These are phyloP conservation scores for Nephrotoma flavescens DNA, from an alignment of 2,888 invertebrate genomes.

Conservation along the genomic window DNA sequence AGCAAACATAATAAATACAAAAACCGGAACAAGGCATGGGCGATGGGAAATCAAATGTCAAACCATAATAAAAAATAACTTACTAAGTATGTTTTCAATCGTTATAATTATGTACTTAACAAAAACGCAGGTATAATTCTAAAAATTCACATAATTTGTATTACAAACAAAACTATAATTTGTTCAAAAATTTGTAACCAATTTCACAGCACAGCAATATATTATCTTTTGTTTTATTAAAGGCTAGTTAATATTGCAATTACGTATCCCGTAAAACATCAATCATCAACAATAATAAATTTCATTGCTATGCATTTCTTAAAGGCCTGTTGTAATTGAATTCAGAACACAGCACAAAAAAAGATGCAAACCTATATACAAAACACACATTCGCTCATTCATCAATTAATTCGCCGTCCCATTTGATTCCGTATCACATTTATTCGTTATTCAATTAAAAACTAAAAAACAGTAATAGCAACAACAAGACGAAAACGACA, in stretches of 20 bases:
- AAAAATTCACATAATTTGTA: neutral
- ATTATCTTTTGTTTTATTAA: neutral
- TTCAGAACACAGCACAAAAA: neutral
- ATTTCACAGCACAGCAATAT: neutral
- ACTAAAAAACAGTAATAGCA: neutral
- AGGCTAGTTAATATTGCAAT: neutral
- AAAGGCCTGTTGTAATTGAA: neutral
- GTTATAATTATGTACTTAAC: neutral
- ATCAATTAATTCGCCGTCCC: neutral
- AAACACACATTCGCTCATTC: neutral
- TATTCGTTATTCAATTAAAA: neutral
- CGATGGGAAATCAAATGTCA: neutral
- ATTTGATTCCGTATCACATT: neutral
- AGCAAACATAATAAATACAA: neutral
- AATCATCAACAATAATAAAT: neutral
- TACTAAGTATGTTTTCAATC: neutral
- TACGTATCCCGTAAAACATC: neutral
- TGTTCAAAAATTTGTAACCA: neutral
- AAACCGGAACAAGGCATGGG: neutral
- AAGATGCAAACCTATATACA: neutral
- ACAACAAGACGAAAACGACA: neutral
- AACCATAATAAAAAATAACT: neutral
- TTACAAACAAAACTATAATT: neutral
- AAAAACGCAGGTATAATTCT: neutral
- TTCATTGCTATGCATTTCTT: neutral